Evolutionary conservation across 2,888 invertebrate species (phyloP).

Genomic region (Standfussiana lucernea): DNA sequence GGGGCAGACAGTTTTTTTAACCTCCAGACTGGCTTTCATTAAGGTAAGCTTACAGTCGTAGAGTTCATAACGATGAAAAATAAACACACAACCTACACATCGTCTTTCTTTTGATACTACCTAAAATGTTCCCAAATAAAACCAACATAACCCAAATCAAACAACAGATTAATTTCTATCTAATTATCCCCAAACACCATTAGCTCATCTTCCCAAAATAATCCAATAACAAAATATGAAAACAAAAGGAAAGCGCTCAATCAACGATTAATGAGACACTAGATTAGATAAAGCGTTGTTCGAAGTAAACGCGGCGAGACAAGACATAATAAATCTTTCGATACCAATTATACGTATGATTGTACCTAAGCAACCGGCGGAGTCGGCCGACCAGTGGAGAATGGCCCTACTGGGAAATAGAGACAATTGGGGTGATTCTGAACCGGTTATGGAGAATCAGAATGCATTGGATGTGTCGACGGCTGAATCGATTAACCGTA

Average conservation of each 20-base stretch:
- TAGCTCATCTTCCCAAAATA: slow-evolving; percentile 65
- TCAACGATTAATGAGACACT: slow-evolving; percentile 82
- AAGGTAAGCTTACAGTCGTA: too few relatives aligned
- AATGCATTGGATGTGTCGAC: slow-evolving; percentile 56
- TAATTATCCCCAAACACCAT: slow-evolving; percentile 49
- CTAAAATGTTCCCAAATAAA: neutral
- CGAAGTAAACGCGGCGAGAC: slow-evolving; percentile 81
- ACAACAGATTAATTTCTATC: slow-evolving; percentile 39
- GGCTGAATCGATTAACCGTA: slow-evolving; percentile 42
- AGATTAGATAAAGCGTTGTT: slow-evolving; percentile 86
- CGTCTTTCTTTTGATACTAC: neutral
- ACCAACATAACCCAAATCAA: slow-evolving; percentile 9
- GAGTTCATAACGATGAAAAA: neutral
- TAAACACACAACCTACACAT: neutral
- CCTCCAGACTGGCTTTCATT: neutral
- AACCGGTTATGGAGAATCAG: slow-evolving; percentile 63
- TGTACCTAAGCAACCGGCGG: slow-evolving; percentile 69
- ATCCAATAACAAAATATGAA: slow-evolving; percentile 82
- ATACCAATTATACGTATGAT: slow-evolving; percentile 87
- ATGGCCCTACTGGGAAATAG: slow-evolving; percentile 86
- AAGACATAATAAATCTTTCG: slow-evolving; percentile 85
- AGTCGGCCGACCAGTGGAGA: slow-evolving; percentile 74
- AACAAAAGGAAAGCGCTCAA: slow-evolving; percentile 82
- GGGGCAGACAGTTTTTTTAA: neutral
- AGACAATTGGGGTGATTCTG: slow-evolving; percentile 76